These are phyloP conservation scores for Tetanocera ferruginea DNA, from an alignment of 2,888 invertebrate species.

Conservation along the genomic window DNA sequence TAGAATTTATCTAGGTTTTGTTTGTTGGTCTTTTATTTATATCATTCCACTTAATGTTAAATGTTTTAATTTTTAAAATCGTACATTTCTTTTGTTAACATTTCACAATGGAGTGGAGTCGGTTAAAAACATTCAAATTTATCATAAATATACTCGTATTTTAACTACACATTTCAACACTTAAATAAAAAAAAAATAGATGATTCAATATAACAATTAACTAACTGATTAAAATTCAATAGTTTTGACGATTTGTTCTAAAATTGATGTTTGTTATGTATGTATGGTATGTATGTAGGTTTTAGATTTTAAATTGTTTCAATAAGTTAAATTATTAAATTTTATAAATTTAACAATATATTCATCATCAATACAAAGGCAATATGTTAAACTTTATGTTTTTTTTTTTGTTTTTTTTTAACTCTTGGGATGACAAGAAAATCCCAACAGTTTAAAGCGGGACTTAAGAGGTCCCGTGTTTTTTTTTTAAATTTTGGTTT, in stretches of 20 bases:
- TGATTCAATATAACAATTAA: constrained; percentile 5
- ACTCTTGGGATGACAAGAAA: constrained; percentile 26
- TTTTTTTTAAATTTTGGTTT: constrained; percentile 25
- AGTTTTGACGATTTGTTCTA: background rate
- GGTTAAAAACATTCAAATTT: constrained; percentile 23
- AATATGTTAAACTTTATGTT: constrained; percentile 51
- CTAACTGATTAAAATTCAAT: constrained; percentile 5
- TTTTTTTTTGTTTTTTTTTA: constrained; percentile 6
- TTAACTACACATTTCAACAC: constrained; percentile 29
- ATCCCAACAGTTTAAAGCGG: background rate
- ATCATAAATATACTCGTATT: constrained; percentile 8
- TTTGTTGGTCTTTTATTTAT: constrained; percentile 60
- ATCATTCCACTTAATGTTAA: constrained; percentile 46
- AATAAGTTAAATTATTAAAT: constrained; percentile 26
- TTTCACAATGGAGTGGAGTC: constrained; percentile 11
- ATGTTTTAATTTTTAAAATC: constrained; percentile 39
- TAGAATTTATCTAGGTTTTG: background rate
- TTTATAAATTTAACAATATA: constrained; percentile 29
- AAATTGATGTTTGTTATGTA: background rate
- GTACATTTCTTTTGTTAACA: constrained; percentile 16
- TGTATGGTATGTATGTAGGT: constrained; percentile 3
- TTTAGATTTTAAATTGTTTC: constrained; percentile 19
- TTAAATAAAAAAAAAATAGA: constrained; percentile 4
- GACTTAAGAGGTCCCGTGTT: background rate
- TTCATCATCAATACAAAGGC: constrained; percentile 56